These are phyloP conservation scores for Philantomba maxwellii DNA, from an alignment of 2,113 vertebrate genomes.

Conservation along the genomic window DNA sequence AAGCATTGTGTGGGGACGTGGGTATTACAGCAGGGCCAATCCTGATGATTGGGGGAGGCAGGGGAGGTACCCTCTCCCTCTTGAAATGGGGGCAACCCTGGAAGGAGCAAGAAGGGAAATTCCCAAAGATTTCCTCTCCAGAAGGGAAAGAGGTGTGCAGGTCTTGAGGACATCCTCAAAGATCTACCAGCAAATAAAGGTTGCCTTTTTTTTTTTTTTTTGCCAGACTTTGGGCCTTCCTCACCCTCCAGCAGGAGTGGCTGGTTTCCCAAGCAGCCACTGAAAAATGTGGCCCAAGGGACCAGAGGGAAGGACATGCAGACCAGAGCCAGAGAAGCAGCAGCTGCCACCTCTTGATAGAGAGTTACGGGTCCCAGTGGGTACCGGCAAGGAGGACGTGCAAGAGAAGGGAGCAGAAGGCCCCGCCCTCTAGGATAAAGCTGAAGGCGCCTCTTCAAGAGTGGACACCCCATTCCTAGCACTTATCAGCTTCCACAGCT, in stretches of 20 bases:
- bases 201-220: neutral
- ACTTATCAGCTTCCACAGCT: neutral
- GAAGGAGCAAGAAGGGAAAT: neutral
- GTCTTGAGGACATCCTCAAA: neutral
- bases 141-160: neutral
- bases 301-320: neutral
- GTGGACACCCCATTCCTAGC: neutral
- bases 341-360: neutral
- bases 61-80: neutral
- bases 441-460: neutral
- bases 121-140: neutral
- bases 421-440: neutral
- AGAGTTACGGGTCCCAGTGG: neutral
- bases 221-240: neutral
- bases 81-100: neutral
- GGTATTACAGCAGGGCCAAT: neutral
- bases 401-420: neutral
- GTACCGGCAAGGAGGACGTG: neutral
- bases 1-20: neutral
- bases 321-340: neutral
- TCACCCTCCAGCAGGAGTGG: neutral
- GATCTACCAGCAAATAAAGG: neutral
- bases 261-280: conserved; percentile 4
- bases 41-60: neutral
- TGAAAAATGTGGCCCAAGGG: conserved; percentile 21